phyloP scores from a whole-genome alignment of 2,888 invertebrate species.

The Tenthredo distinguenda region DNA sequence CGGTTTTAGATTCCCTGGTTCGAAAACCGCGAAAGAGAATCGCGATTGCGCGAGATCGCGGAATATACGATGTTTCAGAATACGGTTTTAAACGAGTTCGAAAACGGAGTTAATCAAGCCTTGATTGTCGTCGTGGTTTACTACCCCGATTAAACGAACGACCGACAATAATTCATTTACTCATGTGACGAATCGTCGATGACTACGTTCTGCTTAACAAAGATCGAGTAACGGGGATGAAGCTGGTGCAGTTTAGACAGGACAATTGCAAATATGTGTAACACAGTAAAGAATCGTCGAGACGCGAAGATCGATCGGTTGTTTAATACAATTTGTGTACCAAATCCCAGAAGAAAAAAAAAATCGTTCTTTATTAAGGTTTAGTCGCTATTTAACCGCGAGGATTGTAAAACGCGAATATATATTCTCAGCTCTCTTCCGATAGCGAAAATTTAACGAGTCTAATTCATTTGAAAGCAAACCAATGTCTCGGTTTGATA shows the following conservation, averaged over 20 bases:
- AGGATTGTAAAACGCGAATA: conserved; percentile 11
- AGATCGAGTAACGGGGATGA: conserved; percentile 5
- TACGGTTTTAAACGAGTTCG: background rate
- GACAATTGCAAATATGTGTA: background rate
- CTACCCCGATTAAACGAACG: conserved; percentile 35
- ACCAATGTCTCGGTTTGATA: conserved; percentile 43
- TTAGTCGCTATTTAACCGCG: background rate
- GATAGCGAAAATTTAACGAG: conserved; percentile 25
- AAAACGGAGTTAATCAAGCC: conserved; percentile 26
- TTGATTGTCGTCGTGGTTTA: conserved; percentile 34
- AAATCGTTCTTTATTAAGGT: background rate
- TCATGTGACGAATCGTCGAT: conserved; percentile 11
- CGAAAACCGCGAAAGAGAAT: background rate
- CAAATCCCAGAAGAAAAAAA: background rate
- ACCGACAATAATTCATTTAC: conserved; percentile 15
- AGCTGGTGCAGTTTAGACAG: background rate
- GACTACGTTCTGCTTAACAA: background rate
- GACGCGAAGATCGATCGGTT: background rate
- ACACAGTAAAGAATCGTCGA: background rate
- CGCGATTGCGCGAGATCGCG: background rate
- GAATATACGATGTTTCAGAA: background rate
- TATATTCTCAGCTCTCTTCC: background rate
- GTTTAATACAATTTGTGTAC: background rate
- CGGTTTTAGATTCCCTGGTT: background rate
- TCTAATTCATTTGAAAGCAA: conserved; percentile 48